Base-by-base conservation (phyloP, 2,888 invertebrate genomes). In the Zaprionus obscuricornis region DNA sequence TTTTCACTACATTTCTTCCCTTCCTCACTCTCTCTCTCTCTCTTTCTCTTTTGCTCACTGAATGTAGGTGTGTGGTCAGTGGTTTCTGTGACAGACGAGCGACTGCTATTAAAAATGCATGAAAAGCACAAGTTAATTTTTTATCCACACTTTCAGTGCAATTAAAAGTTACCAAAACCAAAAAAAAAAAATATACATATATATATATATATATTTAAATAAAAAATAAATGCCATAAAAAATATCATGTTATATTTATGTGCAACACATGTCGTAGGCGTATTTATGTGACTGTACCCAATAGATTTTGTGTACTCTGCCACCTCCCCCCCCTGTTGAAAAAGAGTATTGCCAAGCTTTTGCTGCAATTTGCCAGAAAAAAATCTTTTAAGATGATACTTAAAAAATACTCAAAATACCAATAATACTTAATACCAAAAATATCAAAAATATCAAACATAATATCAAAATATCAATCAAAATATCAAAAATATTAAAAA, bases 51-150 rank as follows among this genome's bases (percentile, higher is more conserved):
- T 4, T 13, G 5, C 13, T 22, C 10, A 11, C 13, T 16, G 27
- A 31, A 18, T 43, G 31, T 46, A 50, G 54, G 39, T 60, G 52
- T 71, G 74, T 33, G 68, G 73, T 69, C 55, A 60, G 68, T 36
- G 69, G 74, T 43, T 50, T 37, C 45, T 50, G 33, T 58, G 70
- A 56, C 45, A 62, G 54, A 37, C 62, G 43, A 54, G 34, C 37
- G 37, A 8, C 42, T 52, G 59, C 64, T 66, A 86, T 81, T 81
- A 79, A 86, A 84, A 84, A 79, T 86, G 59, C 77, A 86, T 79
- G 66, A 81, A 79, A 69, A 76, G 66, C 74, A 81, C 57, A 67
- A 86, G 66, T 86, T 86, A 66, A 86, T 68, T 74, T 86, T 86
- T 84, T 81, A 65, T 70, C 59, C 65, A 62, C 82, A 72, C 65